Base-by-base conservation (phyloP, 2,113 vertebrate genomes). In the Cyprinus carpio region DNA sequence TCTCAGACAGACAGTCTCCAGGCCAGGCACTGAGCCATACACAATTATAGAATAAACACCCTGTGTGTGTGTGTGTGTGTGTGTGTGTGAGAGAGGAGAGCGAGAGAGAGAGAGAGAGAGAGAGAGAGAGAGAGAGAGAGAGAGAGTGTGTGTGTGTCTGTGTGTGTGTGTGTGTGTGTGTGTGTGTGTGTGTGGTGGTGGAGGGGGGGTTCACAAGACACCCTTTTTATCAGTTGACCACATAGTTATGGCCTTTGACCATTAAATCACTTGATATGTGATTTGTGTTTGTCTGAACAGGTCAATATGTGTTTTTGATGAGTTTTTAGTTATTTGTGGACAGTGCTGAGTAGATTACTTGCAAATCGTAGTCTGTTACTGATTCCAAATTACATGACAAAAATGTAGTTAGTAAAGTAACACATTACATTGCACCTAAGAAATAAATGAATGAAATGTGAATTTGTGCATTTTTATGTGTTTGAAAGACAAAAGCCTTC, bases 1-100 rank as follows among this genome's bases (percentile, higher is more conserved):
- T 81, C 56, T 27, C 80, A 88, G 84, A 88, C 84, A 83, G 54
- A 83, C 84, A 56, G 75, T 83, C 87, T 85, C 87, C 84, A 82
- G 51, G 20, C 37, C 62, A 84, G 87, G 83, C 83, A 85, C 43
- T 51, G 74, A 31, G 84, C 87, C 87, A 87, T 80, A 23, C 51
- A 85, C 75, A 60, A 75, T 74, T 83, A 49, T 83, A 43, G 84
- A 64, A 81, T 79, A 85, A 87, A 74, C 75, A 88, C 81, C 72
- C 23, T 65, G 27, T 20, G 60, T 75, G 69, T 40, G 37, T 6
- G 37, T 40, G 37, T 37, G 3, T 34, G 3, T 34, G 34, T 34
- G 34, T 34, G 2, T 34, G 34, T 34, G 34, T 3, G n/a, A n/a
- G n/a, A n/a, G n/a, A n/a, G n/a, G n/a, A n/a, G n/a, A n/a, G n/a